Conservation (phyloP, 1,140 invertebrate species). For the Lepidostoma basale region DNA sequence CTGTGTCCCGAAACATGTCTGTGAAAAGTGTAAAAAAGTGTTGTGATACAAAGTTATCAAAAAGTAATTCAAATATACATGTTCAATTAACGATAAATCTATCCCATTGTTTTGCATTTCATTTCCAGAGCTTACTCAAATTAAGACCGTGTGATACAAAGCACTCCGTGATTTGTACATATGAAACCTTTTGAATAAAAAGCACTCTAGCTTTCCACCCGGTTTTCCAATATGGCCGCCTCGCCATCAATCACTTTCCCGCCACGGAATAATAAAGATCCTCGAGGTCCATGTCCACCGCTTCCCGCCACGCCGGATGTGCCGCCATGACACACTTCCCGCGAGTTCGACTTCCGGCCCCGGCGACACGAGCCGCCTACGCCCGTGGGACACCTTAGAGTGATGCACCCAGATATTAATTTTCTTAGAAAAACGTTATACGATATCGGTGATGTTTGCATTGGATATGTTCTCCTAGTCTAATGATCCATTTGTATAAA, state of each 20-base stretch:
- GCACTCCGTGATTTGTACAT: too few relatives aligned
- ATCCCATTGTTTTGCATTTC: too few relatives aligned
- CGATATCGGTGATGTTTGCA: neutral
- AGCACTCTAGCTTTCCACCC: neutral
- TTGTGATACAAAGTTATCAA: too few relatives aligned
- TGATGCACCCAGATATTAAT: neutral
- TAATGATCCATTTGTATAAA: neutral
- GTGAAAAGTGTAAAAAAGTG: too few relatives aligned
- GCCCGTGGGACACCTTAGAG: neutral
- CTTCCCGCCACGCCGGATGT: neutral
- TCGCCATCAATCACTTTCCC: neutral
- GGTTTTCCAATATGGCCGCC: neutral
- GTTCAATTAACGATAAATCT: too few relatives aligned
- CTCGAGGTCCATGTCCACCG: neutral
- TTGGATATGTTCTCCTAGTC: neutral
- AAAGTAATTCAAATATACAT: too few relatives aligned
- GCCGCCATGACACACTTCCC: neutral
- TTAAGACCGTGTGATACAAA: too few relatives aligned
- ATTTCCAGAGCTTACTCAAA: too few relatives aligned
- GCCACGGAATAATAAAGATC: neutral
- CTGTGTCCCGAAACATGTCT: too few relatives aligned
- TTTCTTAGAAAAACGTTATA: neutral
- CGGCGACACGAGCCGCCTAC: neutral
- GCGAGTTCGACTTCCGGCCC: neutral
- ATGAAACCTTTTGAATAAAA: too few relatives aligned